Evolutionary conservation across 2,888 invertebrate species (phyloP), one percentile per base, ranked within the genome.

Genomic region (Plagiodera versicolora): DNA sequence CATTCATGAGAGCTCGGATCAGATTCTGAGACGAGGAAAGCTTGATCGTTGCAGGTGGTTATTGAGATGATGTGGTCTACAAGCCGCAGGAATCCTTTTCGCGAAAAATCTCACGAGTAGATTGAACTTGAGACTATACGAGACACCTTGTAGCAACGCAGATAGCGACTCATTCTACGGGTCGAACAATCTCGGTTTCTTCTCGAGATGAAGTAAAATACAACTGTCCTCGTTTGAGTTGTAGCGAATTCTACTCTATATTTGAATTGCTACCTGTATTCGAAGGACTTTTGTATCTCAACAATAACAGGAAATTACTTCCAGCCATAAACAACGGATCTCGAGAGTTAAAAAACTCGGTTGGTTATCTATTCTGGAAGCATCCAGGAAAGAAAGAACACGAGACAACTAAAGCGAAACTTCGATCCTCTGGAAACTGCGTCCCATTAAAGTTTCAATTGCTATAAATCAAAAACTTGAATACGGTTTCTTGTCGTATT

Each of bases 401-500:
- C 32, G 39, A 39, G 14, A 39, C 14, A 39, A 39, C 39, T 11
- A 3, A 2, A 32, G 14, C 14, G 39, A 39, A 39, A 39, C 39
- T 39, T 14, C 39, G 32, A 11, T 32, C 11, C 14, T 14, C 39
- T 39, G 14, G n/a, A 39, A 39, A 39, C 39, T 39, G 4, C 39
- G 39, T 14, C 39, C 49, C 56, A 61, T 61, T 54, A 57, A 61
- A 61, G 57, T 57, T 61, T 61, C 50, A 49, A 57, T 45, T 52
- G 32, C 48, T 39, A 61, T 61, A 57, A 57, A 61, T 61, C 61
- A 61, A 44, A 61, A 57, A 61, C 54, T 56, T 46, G 18, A 52
- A 56, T 30, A 30, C 30, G 24, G 14, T 17, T 49, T 28, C 44
- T 18, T 45, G 55, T 28, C 45, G 51, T 51, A 60, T 60, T 55